Evolutionary conservation across 2,113 vertebrate species (phyloP).

Genomic region (Ptilorrhoa leucosticta): DNA sequence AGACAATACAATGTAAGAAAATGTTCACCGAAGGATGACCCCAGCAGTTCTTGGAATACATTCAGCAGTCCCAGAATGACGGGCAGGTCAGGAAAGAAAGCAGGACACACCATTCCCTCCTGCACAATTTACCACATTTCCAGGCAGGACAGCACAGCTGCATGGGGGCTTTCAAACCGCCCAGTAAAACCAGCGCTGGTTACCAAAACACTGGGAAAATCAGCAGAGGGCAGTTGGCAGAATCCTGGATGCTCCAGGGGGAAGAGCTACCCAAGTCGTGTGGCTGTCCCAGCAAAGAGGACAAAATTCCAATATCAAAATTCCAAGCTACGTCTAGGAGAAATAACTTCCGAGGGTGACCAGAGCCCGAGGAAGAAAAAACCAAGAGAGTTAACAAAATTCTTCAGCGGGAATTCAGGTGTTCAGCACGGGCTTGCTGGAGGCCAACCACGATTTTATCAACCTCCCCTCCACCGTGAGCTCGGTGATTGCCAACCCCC

Average conservation of each 20-base stretch:
- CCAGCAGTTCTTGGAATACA: background rate
- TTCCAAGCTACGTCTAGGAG: background rate
- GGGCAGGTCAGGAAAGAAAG: background rate
- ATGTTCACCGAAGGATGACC: accelerated
- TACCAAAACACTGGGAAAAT: background rate
- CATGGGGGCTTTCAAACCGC: background rate
- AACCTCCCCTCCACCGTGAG: background rate
- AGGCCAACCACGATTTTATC: background rate
- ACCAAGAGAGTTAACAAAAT: background rate
- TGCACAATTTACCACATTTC: background rate
- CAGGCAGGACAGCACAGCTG: background rate
- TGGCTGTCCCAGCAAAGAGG: background rate
- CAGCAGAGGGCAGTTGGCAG: background rate
- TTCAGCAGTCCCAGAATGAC: background rate
- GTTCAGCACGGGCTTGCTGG: background rate
- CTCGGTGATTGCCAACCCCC: background rate
- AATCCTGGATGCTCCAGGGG: background rate
- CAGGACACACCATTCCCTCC: background rate
- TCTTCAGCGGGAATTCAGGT: background rate
- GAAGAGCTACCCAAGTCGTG: background rate
- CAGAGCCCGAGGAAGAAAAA: background rate
- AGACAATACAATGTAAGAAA: background rate
- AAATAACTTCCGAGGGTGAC: background rate
- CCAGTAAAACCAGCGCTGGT: background rate
- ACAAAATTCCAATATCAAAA: background rate